These are phyloP conservation scores for Meriones unguiculatus DNA, from an alignment of 2,113 vertebrate genomes.

Conservation along the genomic window DNA sequence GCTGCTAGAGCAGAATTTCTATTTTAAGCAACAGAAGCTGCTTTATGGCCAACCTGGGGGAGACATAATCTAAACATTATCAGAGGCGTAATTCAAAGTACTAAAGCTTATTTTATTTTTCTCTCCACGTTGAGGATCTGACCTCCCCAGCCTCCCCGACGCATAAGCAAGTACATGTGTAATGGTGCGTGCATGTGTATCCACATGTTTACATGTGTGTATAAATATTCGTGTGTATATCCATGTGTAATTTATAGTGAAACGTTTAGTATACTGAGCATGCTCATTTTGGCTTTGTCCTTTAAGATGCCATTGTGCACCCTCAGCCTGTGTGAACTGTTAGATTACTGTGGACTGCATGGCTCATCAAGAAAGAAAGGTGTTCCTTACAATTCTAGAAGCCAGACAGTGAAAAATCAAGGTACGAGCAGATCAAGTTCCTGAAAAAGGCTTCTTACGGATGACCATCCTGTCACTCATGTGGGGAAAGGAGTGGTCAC, in stretches of 20 bases:
- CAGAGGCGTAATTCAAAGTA: background rate
- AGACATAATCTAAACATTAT: background rate
- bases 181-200: background rate
- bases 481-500: background rate
- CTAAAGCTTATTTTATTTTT: background rate
- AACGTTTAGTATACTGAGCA: background rate
- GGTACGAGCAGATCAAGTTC: background rate
- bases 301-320: background rate
- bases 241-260: background rate
- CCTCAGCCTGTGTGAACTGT: background rate
- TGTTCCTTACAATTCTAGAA: background rate
- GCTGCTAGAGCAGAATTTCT: background rate
- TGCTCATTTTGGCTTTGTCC: background rate
- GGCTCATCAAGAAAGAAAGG: background rate
- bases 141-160: background rate
- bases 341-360: too few species aligned
- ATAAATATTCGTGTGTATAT: background rate
- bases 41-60: background rate
- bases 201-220: background rate
- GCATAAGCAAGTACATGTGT: background rate
- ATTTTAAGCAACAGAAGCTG: slow-evolving; percentile 7
- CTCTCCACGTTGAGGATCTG: background rate
- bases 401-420: background rate
- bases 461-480: background rate
- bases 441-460: too few species aligned